phyloP scores from a whole-genome alignment of 2,113 vertebrate species.

The Anhinga anhinga region DNA sequence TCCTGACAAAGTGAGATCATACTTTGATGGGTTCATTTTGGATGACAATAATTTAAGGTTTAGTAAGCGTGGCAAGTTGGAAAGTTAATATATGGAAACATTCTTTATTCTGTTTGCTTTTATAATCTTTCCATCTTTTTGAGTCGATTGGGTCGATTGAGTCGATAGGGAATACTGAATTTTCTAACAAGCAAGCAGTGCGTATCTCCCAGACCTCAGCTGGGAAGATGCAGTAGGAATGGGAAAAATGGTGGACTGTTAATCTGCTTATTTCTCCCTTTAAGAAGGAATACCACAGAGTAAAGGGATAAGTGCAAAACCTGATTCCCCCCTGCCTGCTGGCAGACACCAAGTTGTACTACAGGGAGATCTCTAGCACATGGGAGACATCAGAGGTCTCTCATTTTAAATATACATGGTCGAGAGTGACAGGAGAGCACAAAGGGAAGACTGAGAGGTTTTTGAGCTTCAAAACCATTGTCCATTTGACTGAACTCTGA shows the following conservation, averaged over 20 bases:
- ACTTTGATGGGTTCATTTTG: not conserved
- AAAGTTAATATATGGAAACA: not conserved
- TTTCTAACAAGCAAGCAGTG: not conserved
- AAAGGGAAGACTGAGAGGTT: not conserved
- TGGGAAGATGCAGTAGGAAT: not conserved
- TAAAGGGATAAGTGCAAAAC: not conserved
- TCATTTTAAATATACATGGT: not conserved
- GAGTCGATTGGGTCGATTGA: not conserved
- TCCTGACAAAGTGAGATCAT: not conserved
- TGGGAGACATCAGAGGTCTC: not conserved
- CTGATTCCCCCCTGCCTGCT: not conserved
- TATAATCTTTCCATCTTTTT: not conserved
- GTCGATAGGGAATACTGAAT: not conserved
- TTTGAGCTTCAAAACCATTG: not conserved
- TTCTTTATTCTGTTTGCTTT: not conserved
- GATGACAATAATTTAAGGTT: not conserved
- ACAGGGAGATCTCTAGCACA: not conserved
- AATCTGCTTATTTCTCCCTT: not conserved
- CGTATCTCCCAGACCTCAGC: not conserved
- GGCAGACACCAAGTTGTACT: not conserved
- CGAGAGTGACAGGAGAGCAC: not conserved
- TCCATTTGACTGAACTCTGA: not conserved
- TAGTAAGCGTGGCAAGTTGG: not conserved
- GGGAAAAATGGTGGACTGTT: not conserved
- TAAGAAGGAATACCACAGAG: not conserved